Evolutionary conservation across 2,113 vertebrate species (phyloP), one percentile per base, ranked within the genome.

Genomic region (Osmerus eperlanus): DNA sequence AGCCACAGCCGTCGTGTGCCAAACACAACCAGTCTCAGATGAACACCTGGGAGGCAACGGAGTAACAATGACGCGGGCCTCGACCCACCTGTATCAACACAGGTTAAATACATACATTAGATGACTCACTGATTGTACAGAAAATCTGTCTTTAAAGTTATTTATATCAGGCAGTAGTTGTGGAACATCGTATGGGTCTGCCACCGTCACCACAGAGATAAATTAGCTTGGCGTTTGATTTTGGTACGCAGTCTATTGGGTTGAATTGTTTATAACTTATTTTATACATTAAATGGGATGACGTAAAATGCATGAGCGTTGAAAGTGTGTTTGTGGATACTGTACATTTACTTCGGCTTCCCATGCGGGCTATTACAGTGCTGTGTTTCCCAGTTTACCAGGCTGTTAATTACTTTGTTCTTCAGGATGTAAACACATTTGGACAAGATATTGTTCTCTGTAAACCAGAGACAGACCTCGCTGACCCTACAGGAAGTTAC

Each of bases 21-120:
- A 56, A 81, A 84, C 72, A 70, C 61, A 77, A 63, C 58, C 19
- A 56, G 54, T 16, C 41, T 47, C 73, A 67, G 74, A 80, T 67
- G 62, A 68, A 55, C 25, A 53, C 25, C 65, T 68, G 66, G 16
- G 23, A 25, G 52, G 8, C 66, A 55, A 56, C 21, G 11, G 18
- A 79, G 52, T 61, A 71, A 80, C 77, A 77, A 32, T 19, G 9
- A 65, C 16, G 15, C 32, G 29, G 21, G 12, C 3, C 74, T 60
- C 72, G 71, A 74, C 77, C 72, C 41, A 68, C 65, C 28, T 23
- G 12, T 16, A 36, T 54, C 29, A 7, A 67, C 47, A 21, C 28
- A n/a, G 62, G 29, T 56, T 18, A 47, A 47, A 47, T 47, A 47
- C 41, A 11, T 47, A 47, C 41, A 47, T 47, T 47, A 47, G 41